A percentile compares a stretch with the other conserved stretches of the same genome.
Evolutionary conservation across 2,797 vertebrate species (phyloP).

Genomic region (Simalia tracyae): DNA sequence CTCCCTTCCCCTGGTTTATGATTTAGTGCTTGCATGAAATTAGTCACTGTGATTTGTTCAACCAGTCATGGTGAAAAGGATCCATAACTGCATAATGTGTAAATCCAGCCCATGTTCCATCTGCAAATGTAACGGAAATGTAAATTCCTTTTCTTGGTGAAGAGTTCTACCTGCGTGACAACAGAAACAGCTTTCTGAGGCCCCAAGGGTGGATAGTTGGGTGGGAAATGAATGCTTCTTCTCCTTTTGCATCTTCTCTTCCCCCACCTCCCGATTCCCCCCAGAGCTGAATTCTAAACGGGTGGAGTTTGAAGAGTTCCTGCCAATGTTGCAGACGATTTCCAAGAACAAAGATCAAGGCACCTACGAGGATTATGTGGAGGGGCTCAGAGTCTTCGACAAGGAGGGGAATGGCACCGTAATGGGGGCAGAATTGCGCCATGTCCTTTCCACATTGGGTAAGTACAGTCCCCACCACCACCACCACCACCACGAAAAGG

Average conservation of each 20-base stretch:
- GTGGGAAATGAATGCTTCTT: not conserved
- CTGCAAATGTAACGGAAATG: too few species aligned
- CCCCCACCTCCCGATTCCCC: not conserved
- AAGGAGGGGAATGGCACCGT: slow-evolving; percentile 89
- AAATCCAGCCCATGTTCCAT: too few species aligned
- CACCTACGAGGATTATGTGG: slow-evolving; percentile 86
- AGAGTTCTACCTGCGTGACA: not conserved
- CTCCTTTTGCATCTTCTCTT: not conserved
- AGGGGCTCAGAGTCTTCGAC: slow-evolving; percentile 89
- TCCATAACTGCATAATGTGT: too few species aligned
- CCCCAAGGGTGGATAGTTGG: not conserved
- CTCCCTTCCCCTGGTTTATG: too few species aligned
- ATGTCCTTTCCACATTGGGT: slow-evolving; percentile 88
- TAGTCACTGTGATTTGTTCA: too few species aligned
- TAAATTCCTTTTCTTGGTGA: not conserved
- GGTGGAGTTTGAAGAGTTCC: slow-evolving; percentile 89
- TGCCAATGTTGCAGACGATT: slow-evolving; percentile 88
- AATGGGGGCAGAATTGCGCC: slow-evolving; percentile 89
- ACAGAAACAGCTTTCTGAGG: not conserved
- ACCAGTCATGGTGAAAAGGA: too few species aligned
- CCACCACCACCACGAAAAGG: not conserved
- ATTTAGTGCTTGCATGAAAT: too few species aligned
- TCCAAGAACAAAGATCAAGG: slow-evolving; percentile 88
- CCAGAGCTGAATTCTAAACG: slow-evolving; percentile 85
- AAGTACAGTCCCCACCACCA: slow-evolving; percentile 43